A percentile compares a stretch with the other conserved stretches of the same genome.
Evolutionary conservation across 2,888 invertebrate species (phyloP).

Genomic region (Cerastoderma edule): DNA sequence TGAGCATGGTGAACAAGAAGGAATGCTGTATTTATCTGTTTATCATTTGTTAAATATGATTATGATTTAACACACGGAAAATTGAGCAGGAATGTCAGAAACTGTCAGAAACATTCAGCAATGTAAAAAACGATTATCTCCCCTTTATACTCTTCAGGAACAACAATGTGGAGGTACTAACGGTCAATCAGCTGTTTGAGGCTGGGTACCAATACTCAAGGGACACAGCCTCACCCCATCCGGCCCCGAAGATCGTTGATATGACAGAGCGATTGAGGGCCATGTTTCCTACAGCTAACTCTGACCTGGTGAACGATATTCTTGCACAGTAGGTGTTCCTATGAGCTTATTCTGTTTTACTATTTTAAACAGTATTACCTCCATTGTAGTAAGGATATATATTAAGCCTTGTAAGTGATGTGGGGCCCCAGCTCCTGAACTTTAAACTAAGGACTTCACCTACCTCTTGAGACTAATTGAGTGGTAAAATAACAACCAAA

Average conservation of each 20-base stretch:
- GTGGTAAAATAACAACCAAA: too few species aligned
- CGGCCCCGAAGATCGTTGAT: constrained; percentile 95
- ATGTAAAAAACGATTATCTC: background rate
- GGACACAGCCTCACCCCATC: constrained; percentile 85
- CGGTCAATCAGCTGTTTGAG: constrained; percentile 33
- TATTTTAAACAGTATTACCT: too few species aligned
- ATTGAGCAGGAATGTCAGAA: background rate
- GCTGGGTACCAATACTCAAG: constrained; percentile 50
- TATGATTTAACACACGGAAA: too few species aligned
- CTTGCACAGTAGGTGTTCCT: constrained; percentile 34
- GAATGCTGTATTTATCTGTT: too few species aligned
- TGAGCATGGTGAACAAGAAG: too few species aligned
- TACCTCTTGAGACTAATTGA: too few species aligned
- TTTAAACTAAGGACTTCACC: too few species aligned
- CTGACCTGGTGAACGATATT: constrained; percentile 45
- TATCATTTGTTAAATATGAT: too few species aligned
- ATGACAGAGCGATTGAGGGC: constrained; percentile 86
- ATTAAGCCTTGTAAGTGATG: too few species aligned
- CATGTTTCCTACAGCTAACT: constrained; percentile 70
- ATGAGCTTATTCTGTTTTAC: too few species aligned
- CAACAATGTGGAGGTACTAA: constrained; percentile 37
- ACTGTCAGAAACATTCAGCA: background rate
- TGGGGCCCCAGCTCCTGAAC: too few species aligned
- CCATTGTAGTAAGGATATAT: too few species aligned
- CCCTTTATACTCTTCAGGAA: constrained; percentile 36